Percentiles rank a stretch among this genome's conserved stretches.
phyloP scores from a whole-genome alignment of 2,797 vertebrate species.

The Ctenochaetus hawaiiensis region DNA sequence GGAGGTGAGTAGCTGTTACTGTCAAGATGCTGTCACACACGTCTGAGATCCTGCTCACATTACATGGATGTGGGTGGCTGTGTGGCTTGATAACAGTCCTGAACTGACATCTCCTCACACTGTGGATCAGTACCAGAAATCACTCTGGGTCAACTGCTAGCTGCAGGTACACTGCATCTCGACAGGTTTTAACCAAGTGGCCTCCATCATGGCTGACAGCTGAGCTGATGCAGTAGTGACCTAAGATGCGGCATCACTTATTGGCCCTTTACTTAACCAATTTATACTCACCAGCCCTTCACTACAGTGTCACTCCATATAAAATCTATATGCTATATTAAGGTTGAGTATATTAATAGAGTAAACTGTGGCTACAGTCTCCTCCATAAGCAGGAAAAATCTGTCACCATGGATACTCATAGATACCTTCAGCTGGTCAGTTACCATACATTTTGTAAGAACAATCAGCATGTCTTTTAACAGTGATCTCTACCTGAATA shows the following conservation, averaged over 20 bases:
- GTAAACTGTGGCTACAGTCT: not conserved
- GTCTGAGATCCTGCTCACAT: constrained; percentile 63
- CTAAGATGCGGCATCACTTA: constrained; percentile 21
- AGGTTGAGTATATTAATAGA: not conserved
- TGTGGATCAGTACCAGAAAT: constrained; percentile 37
- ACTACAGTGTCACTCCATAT: constrained; percentile 10
- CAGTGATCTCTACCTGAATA: not conserved
- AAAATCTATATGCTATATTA: constrained; percentile 4
- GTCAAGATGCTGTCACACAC: constrained; percentile 71
- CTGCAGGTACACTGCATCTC: constrained; percentile 30
- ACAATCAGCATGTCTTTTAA: not conserved
- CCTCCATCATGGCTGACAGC: constrained; percentile 28
- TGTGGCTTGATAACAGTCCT: constrained; percentile 68
- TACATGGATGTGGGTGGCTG: constrained; percentile 58
- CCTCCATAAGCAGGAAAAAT: not conserved
- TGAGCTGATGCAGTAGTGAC: constrained; percentile 6
- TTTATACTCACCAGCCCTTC: not conserved
- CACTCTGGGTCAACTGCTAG: constrained; percentile 39
- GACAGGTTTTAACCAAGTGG: constrained; percentile 47
- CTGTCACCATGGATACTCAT: constrained; percentile 1
- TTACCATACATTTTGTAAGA: not conserved
- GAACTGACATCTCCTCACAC: constrained; percentile 37
- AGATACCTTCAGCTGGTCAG: not conserved
- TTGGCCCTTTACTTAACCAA: not conserved
- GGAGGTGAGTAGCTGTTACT: constrained; percentile 73